A percentile compares a stretch with the other conserved stretches of the same genome.
These are phyloP conservation scores for Felis chaus DNA, from an alignment of 2,113 vertebrate species.

Conservation along the genomic window DNA sequence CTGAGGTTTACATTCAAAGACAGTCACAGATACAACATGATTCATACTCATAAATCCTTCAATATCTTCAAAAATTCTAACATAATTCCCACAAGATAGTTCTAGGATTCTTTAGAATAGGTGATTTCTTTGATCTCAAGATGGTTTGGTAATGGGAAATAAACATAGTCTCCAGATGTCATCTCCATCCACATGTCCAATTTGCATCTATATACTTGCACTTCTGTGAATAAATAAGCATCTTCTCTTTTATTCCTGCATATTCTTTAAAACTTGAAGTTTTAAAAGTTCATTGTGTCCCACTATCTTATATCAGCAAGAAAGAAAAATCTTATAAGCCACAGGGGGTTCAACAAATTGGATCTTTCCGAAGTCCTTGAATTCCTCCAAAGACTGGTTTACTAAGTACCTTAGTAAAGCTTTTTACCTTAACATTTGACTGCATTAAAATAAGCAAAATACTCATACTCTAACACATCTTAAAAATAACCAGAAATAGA, in stretches of 20 bases:
- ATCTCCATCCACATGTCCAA: neutral
- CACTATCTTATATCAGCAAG: neutral
- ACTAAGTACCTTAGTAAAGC: neutral
- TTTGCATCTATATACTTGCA: constrained; percentile 14
- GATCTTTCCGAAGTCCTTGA: neutral
- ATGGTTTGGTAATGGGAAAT: constrained; percentile 32
- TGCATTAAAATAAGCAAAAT: neutral
- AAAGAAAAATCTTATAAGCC: neutral
- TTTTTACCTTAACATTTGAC: neutral
- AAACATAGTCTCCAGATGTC: constrained; percentile 43
- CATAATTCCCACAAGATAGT: constrained; percentile 5
- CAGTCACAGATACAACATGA: neutral
- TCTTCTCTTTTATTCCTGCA: neutral
- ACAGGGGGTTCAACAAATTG: neutral
- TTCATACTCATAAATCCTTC: constrained; percentile 34
- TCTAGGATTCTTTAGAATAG: constrained; percentile 36
- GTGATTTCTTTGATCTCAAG: constrained; percentile 16
- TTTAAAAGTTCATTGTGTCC: neutral
- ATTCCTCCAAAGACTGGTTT: neutral
- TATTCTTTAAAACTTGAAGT: neutral
- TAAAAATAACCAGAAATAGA: neutral
- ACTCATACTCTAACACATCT: neutral
- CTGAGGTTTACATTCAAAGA: constrained; percentile 1
- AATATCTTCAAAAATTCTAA: neutral
- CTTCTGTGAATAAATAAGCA: constrained; percentile 20